Percentiles rank a stretch among this genome's conserved stretches.
phyloP scores from a whole-genome alignment of 2,797 vertebrate species.

The Parotocinclus haroldoi region DNA sequence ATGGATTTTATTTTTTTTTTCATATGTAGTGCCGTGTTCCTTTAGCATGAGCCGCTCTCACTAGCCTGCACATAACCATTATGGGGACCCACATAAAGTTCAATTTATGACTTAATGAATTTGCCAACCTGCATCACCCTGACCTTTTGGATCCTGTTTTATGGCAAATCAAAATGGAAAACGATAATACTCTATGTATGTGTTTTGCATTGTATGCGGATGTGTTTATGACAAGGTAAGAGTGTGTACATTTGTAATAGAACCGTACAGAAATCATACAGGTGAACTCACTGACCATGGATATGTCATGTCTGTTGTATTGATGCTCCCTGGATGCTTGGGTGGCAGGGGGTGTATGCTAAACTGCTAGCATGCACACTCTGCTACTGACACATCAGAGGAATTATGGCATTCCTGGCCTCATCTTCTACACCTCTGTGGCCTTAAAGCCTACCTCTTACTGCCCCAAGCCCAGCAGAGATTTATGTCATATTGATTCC shows the following conservation, averaged over 20 bases:
- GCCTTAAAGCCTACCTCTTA: slow-evolving; percentile 45
- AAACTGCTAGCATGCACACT: slow-evolving; percentile 5
- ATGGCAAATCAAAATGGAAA: slow-evolving; percentile 18
- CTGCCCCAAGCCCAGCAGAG: slow-evolving; percentile 60
- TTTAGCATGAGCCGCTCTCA: not conserved
- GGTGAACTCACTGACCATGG: slow-evolving; percentile 25
- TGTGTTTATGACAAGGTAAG: slow-evolving; percentile 4
- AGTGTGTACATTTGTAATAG: slow-evolving; percentile 4
- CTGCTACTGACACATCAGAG: slow-evolving; percentile 35
- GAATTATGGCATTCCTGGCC: slow-evolving; percentile 56
- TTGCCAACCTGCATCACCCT: slow-evolving; percentile 31
- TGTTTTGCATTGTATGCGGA: slow-evolving; percentile 23
- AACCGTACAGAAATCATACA: slow-evolving; percentile 15
- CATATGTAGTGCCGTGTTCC: slow-evolving; percentile 16
- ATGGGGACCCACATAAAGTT: slow-evolving; percentile 33
- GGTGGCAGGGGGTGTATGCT: slow-evolving; percentile 5
- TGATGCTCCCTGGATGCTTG: slow-evolving; percentile 31
- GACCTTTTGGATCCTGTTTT: slow-evolving; percentile 39
- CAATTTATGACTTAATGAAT: slow-evolving; percentile 38
- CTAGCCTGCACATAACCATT: slow-evolving; percentile 13
- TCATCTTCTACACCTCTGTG: slow-evolving; percentile 48
- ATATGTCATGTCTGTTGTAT: slow-evolving; percentile 15
- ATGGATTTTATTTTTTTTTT: slow-evolving; percentile 2
- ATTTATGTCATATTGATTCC: slow-evolving; percentile 72
- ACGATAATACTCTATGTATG: slow-evolving; percentile 27